Evolutionary conservation across 2,797 vertebrate species (phyloP), one percentile per base, ranked within the genome.

Genomic region (Sitta carolinensis): DNA sequence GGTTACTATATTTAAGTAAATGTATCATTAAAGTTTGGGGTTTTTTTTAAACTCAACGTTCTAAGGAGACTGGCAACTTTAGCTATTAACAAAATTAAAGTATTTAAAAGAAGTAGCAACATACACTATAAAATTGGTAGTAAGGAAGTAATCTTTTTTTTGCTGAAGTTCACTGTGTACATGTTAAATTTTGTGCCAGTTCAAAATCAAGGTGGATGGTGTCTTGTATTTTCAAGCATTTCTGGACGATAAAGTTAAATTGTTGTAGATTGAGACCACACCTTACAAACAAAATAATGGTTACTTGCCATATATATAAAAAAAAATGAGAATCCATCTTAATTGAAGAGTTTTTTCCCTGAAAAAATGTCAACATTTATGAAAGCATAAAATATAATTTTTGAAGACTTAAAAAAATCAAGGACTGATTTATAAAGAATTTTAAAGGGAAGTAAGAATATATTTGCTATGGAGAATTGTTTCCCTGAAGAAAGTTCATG

Each of bases 231-330:
- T 59, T 93, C 55, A 89, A 86, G 30, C 17, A 52, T 84, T 93
- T 89, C 57, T 91, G 55, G 51, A 45, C 81, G 45, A 92, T 83
- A 81, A 83, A 92, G 88, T 95, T 59, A 91, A 95, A 92, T 79
- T 45, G 11, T 66, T 89, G 47, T 50, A 68, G 19, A 75, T 34
- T 82, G 70, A 84, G 29, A 73, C 23, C 30, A 64, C 26, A 27
- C 29, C 48, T 85, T 76, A 50, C 9, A 47, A 84, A 75, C 20
- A 58, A 85, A 91, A 77, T 17, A 67, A 43, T 48, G 8, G 13
- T 63, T 78, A 19, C 43, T 87, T 76, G 38, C 62, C n/a, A 26
- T 43, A 62, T 52, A n/a, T 74, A 63, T 0, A 7, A 38, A 66
- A 76, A 76, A 89, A 83, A 36, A 36, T 23, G 34, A 87, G 30